Percentiles rank a stretch among this genome's conserved stretches.
phyloP scores from a whole-genome alignment of 2,888 invertebrate genomes.

The Anaspis maculata region DNA sequence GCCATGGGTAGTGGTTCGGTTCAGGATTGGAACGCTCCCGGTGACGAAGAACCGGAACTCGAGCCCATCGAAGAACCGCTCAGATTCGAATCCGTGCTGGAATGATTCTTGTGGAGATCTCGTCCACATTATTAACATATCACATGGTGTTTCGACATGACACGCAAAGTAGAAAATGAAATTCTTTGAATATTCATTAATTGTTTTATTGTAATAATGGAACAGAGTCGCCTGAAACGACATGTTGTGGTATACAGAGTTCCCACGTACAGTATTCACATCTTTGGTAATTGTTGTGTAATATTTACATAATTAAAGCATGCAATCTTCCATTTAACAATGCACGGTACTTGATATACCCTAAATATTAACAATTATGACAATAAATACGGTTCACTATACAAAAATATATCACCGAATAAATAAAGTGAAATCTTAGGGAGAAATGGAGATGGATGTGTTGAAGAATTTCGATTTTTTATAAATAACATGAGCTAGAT shows the following conservation, averaged over 20 bases:
- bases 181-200: conserved; percentile 18
- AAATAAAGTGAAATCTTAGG: no score
- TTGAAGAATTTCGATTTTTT: no score
- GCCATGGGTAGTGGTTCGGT: conserved; percentile 51
- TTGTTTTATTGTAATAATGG: conserved; percentile 19
- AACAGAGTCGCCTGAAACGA: conserved; percentile 13
- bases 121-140: no score
- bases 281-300: conserved; percentile 30
- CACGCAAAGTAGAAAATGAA: conserved; percentile 16
- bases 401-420: no score
- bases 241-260: conserved; percentile 11
- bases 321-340: conserved; percentile 4
- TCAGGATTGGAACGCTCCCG: conserved; percentile 49
- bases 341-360: no score
- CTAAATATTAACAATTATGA: no score
- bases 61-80: conserved; percentile 37
- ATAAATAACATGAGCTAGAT: no score
- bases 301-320: conserved; percentile 21
- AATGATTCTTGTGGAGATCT: conserved; percentile 25
- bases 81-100: conserved; percentile 37
- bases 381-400: no score
- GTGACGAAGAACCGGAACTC: conserved; percentile 31
- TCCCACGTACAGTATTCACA: conserved; percentile 24
- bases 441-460: no score
- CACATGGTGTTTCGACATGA: no score